Evolutionary conservation across 2,797 vertebrate species (phyloP).

Genomic region (Rhinella marina): DNA sequence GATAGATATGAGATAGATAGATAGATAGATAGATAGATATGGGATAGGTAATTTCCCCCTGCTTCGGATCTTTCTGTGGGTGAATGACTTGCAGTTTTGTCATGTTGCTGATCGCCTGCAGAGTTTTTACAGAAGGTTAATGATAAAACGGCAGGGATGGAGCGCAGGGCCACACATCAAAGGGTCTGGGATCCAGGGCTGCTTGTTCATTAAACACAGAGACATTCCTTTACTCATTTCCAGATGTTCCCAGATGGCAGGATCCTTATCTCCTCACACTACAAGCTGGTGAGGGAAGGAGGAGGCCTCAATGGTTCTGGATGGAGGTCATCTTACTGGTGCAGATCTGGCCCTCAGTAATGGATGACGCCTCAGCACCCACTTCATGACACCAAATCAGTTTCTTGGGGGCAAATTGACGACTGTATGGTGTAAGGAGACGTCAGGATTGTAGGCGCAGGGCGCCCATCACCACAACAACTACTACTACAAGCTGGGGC

Average conservation of each 20-base stretch:
- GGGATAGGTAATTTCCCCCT: neutral
- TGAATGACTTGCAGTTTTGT: conserved; percentile 62
- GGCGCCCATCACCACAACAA: no score
- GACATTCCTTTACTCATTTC: conserved; percentile 38
- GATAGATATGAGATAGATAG: no score
- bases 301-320: neutral
- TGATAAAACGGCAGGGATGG: conserved; percentile 60
- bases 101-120: conserved; percentile 43
- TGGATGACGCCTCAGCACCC: no score
- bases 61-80: neutral
- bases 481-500: no score
- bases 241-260: conserved; percentile 45
- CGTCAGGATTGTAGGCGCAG: neutral
- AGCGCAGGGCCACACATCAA: conserved; percentile 56
- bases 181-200: conserved; percentile 5
- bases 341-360: neutral
- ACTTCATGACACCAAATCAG: no score
- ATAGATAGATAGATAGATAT: no score
- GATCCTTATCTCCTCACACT: conserved; percentile 1
- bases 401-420: no score
- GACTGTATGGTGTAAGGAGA: no score
- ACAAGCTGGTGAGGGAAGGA: neutral
- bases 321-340: neutral
- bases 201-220: conserved; percentile 35
- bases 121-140: conserved; percentile 62